These are phyloP conservation scores for Enhydra lutris DNA, from an alignment of 2,113 vertebrate genomes.

Conservation along the genomic window DNA sequence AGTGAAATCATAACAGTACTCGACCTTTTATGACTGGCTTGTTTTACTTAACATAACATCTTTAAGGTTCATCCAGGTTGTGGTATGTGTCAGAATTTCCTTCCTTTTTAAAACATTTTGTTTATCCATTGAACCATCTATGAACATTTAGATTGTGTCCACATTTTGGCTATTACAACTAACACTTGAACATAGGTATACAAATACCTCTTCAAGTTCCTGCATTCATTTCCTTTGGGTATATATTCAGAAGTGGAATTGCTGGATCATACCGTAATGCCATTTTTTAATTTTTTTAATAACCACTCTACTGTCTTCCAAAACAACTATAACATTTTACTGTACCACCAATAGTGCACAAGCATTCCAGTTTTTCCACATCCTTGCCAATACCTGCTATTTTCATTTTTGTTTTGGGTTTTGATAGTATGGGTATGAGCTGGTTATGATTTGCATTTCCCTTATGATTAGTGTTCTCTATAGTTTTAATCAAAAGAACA, in stretches of 20 bases:
- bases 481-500: neutral
- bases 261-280: neutral
- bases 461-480: neutral
- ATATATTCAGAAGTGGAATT: neutral
- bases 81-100: neutral
- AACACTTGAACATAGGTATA: neutral
- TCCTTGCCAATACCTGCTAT: neutral
- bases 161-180: neutral
- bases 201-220: neutral
- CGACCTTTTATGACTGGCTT: neutral
- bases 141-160: neutral
- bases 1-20: neutral
- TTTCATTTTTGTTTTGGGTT: neutral
- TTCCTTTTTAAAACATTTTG: neutral
- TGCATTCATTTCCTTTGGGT: neutral
- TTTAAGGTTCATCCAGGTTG: neutral
- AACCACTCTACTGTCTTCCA: neutral
- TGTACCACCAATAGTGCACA: neutral
- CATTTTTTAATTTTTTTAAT: neutral
- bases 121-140: neutral
- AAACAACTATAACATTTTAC: neutral
- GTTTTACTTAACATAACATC: neutral
- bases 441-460: neutral
- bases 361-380: neutral
- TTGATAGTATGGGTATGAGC: neutral